Base-by-base conservation (phyloP, 2,888 invertebrate genomes). In the Tipula confusa region DNA sequence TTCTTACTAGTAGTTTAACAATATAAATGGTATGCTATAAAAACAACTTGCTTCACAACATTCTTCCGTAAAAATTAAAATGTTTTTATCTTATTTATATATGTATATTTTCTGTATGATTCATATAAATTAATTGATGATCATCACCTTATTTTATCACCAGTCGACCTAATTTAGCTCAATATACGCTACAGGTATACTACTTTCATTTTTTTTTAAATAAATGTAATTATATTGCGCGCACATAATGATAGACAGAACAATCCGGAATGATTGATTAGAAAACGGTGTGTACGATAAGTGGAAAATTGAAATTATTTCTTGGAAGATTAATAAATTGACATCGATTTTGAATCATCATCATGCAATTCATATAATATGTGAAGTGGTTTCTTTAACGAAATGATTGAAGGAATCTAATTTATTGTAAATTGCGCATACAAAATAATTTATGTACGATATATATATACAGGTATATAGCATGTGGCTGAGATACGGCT, bases 401-500 rank as follows among this genome's bases (percentile, higher is more conserved):
- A 15, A 43, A 43, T 48, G 13, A 18, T 48, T 48, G 11, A 33
- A 33, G n/a, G n/a, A 33, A 33, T 64, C 64, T 64, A 64, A 43
- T 43, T 43, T 43, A 15, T 43, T 15, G 15, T 43, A 43, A 64
- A 64, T 64, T 24, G 64, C n/a, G n/a, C 64, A 64, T 64, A 24
- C 64, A 64, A 64, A 18, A 43, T 15, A 43, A 43, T 36, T 5
- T 36, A 36, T 36, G 36, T 36, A n/a, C n/a, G n/a, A n/a, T n/a
- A n/a, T n/a, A 36, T 36, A 36, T 36, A 7, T 36, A 36, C 36
- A 7, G 7, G n/a, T n/a, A 0, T 43, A 2, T 15, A 24, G 24
- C 64, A 64, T 64, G 24, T 64, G 64, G 64, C 64, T 64, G 64
- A 64, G 64, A 64, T 64, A 64, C 64, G 64, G 64, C 64, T 38